Conservation (phyloP, 1,140 invertebrate genomes). For the Bombus turneri region DNA sequence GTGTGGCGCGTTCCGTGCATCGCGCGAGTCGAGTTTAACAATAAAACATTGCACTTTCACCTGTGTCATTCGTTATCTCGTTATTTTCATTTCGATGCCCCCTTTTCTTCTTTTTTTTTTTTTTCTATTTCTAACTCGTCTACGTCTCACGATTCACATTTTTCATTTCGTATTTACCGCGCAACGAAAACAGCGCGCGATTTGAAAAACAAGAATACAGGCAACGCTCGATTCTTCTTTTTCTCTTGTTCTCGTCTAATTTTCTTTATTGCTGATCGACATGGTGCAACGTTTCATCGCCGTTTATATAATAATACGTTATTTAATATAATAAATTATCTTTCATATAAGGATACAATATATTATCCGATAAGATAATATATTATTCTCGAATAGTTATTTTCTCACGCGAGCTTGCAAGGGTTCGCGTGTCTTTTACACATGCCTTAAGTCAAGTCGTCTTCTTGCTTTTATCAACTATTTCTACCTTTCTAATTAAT, state of each 20-base stretch:
- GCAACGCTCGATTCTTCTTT: neutral
- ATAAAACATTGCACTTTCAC: constrained; percentile 63
- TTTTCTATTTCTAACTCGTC: neutral
- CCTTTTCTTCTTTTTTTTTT: neutral
- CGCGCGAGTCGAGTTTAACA: constrained; percentile 55
- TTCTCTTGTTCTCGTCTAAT: neutral
- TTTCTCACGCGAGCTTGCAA: neutral
- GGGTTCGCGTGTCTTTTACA: neutral
- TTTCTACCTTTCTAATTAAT: neutral
- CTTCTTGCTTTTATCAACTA: constrained; percentile 11
- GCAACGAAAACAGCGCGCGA: neutral
- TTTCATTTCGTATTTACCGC: neutral
- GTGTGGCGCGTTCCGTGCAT: constrained; percentile 62
- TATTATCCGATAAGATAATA: constrained; percentile 34
- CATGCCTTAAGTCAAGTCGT: constrained; percentile 7
- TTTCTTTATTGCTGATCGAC: constrained; percentile 37
- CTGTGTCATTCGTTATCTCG: constrained; percentile 35
- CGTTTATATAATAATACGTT: constrained; percentile 41
- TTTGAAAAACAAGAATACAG: too few relatives aligned
- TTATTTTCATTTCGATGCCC: neutral
- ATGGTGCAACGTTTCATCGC: constrained; percentile 55
- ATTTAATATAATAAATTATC: constrained; percentile 53
- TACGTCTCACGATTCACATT: neutral
- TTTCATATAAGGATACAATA: constrained; percentile 29
- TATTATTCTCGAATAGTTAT: constrained; percentile 33